Conservation (phyloP, 2,888 invertebrate species). For the Asteroscopus sphinx region DNA sequence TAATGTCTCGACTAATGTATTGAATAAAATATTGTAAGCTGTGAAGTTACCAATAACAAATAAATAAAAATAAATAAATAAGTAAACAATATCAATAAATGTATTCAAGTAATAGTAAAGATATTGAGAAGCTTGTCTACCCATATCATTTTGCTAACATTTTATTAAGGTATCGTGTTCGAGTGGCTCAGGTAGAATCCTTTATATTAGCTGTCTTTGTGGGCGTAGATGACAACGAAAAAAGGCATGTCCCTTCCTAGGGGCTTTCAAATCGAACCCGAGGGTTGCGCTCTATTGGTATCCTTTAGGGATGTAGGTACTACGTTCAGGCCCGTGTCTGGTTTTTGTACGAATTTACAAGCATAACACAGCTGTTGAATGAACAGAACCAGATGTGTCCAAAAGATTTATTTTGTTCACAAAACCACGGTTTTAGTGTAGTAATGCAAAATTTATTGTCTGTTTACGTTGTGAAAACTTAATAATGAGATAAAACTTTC, state of each 20-base stretch:
- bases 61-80: no score
- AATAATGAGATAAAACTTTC: conserved; percentile 41
- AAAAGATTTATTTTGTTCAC: conserved; percentile 51
- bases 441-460: conserved; percentile 37
- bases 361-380: conserved; percentile 70
- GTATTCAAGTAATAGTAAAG: conserved; percentile 40
- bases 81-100: conserved; percentile 25
- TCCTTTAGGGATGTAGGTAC: conserved; percentile 63
- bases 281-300: conserved; percentile 70
- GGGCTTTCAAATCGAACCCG: conserved; percentile 66
- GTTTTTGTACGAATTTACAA: conserved; percentile 65
- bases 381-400: conserved; percentile 71
- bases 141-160: conserved; percentile 50
- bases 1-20: no score
- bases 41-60: no score
- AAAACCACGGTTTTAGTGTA: conserved; percentile 41
- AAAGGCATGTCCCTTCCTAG: conserved; percentile 57
- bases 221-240: conserved; percentile 63
- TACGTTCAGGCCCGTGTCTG: conserved; percentile 48
- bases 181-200: conserved; percentile 67
- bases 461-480: conserved; percentile 35
- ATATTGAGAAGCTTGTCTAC: conserved; percentile 43
- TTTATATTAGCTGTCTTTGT: conserved; percentile 60
- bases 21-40: no score
- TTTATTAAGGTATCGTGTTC: conserved; percentile 50